Conservation (phyloP, 2,797 vertebrate genomes). For the Pseudochaenichthys georgianus region DNA sequence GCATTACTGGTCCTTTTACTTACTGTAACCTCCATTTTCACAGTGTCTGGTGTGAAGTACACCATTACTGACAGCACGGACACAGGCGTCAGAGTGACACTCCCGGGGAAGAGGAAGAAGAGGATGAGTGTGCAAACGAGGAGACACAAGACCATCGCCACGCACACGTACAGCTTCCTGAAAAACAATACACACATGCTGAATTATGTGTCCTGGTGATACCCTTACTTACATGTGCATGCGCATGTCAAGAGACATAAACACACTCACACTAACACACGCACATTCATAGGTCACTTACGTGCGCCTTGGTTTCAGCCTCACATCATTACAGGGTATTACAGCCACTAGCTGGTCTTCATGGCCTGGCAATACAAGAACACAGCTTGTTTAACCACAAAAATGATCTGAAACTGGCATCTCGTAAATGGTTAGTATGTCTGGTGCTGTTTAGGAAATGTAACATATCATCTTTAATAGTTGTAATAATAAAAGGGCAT, state of each 20-base stretch:
- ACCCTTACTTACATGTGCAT: neutral
- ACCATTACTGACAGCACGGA: constrained; percentile 87
- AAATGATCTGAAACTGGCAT: neutral
- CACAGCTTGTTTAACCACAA: neutral
- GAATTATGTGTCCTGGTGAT: neutral
- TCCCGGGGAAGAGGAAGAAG: constrained; percentile 92
- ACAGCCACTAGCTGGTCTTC: constrained; percentile 91
- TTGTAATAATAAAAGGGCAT: no score
- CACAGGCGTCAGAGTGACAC: constrained; percentile 79
- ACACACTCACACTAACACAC: neutral
- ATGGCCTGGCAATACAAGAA: constrained; percentile 80
- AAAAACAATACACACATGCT: constrained; percentile 17
- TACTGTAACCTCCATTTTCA: constrained; percentile 87
- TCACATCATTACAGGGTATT: constrained; percentile 91
- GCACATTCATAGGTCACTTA: constrained; percentile 68
- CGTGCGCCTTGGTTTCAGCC: constrained; percentile 91
- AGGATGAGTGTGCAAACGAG: constrained; percentile 82
- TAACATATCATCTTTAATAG: no score
- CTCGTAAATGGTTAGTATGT: no score
- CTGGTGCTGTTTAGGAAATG: no score
- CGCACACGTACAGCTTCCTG: constrained; percentile 90
- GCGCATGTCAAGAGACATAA: neutral
- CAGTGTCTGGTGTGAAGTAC: constrained; percentile 59
- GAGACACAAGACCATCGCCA: constrained; percentile 86
- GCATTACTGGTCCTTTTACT: constrained; percentile 25